A percentile compares a stretch with the other conserved stretches of the same genome.
Conservation (phyloP, 2,113 vertebrate genomes). For the Plotosus lineatus region DNA sequence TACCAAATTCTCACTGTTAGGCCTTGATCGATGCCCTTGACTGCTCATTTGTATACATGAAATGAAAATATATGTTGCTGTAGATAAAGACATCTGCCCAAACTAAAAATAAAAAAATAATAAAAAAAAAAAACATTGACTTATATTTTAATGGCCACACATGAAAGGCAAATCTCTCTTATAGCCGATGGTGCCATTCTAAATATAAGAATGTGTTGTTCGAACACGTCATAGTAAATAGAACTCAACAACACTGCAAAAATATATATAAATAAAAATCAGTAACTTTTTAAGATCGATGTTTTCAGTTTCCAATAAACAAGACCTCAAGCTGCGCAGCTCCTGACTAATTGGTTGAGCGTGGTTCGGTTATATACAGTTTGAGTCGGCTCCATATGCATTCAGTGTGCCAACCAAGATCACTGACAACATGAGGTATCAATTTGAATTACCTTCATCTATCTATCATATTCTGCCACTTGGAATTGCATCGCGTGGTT, state of each 20-base stretch:
- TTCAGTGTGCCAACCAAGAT: not conserved
- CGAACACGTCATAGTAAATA: not conserved
- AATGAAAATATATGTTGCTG: too few species aligned
- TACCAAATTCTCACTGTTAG: too few species aligned
- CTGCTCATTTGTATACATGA: too few species aligned
- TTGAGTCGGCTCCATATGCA: not conserved
- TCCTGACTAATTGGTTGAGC: conserved; percentile 8
- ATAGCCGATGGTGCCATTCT: not conserved
- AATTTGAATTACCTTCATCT: not conserved
- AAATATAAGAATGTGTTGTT: not conserved
- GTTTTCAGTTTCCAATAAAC: not conserved
- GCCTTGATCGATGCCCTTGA: too few species aligned
- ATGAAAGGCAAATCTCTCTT: not conserved
- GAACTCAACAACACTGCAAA: not conserved
- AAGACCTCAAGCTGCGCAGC: not conserved
- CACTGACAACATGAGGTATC: not conserved
- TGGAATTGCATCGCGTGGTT: not conserved
- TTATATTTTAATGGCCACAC: not conserved
- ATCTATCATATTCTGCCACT: not conserved
- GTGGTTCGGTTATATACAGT: not conserved
- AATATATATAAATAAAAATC: too few species aligned
- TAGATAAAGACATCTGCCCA: too few species aligned
- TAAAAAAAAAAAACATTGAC: not conserved
- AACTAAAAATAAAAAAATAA: too few species aligned
- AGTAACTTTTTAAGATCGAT: not conserved